A percentile compares a stretch with the other conserved stretches of the same genome.
Evolutionary conservation across 1,140 invertebrate species (phyloP).

Genomic region (Carposina sasakii): DNA sequence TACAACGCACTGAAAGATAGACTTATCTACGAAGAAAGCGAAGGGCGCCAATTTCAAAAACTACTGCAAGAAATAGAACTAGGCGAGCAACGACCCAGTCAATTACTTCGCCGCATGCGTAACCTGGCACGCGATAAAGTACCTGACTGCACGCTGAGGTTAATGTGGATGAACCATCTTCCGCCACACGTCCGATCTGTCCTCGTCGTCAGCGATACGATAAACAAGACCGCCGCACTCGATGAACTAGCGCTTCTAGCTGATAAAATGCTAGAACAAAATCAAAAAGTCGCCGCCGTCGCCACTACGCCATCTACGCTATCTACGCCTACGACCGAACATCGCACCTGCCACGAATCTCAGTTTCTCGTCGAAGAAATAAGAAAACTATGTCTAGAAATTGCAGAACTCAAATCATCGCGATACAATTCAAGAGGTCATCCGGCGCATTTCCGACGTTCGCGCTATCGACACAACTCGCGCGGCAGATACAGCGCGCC

Average conservation of each 20-base stretch:
- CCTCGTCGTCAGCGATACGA: conserved; percentile 4
- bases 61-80: conserved; percentile 23
- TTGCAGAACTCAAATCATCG: neutral
- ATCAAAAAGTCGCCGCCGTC: neutral
- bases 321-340: no score
- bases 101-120: conserved; percentile 21
- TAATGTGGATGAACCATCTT: conserved; percentile 15
- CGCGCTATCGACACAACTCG: neutral
- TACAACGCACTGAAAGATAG: neutral
- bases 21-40: conserved; percentile 3
- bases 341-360: no score
- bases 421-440: no score
- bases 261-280: conserved; percentile 9
- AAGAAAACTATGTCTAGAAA: neutral
- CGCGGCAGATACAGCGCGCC: neutral
- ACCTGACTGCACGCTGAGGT: conserved; percentile 12
- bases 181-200: conserved; percentile 9
- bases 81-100: conserved; percentile 21
- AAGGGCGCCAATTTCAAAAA: conserved; percentile 19
- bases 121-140: conserved; percentile 10
- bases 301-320: neutral
- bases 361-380: neutral
- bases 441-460: neutral
- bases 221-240: neutral
- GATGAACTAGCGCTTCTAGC: conserved; percentile 5